A percentile compares a stretch with the other conserved stretches of the same genome.
Evolutionary conservation across 2,888 invertebrate genomes (phyloP).

Genomic region (Agrotis exclamationis): DNA sequence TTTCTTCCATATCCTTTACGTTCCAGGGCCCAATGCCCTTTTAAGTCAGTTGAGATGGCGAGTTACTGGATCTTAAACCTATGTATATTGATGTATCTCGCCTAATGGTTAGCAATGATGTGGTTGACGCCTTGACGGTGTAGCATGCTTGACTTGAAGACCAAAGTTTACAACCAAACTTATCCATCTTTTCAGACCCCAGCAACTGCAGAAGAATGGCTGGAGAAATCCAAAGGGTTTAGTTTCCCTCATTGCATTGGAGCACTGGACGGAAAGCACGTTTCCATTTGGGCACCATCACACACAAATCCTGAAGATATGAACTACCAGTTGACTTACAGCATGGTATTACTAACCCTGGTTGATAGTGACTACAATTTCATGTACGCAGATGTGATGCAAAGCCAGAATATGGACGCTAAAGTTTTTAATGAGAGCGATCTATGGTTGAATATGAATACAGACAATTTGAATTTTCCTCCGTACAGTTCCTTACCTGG

Average conservation of each 20-base stretch:
- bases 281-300: conserved; percentile 35
- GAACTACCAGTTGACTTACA: conserved; percentile 44
- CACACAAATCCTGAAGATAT: conserved; percentile 39
- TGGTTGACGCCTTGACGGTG: too few species aligned
- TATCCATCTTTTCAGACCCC: conserved; percentile 38
- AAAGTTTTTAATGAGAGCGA: conserved; percentile 42
- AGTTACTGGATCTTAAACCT: too few species aligned
- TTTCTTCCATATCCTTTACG: too few species aligned
- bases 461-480: conserved; percentile 37
- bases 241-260: conserved; percentile 48
- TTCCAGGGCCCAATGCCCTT: too few species aligned
- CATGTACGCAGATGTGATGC: conserved; percentile 38
- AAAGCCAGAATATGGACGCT: conserved; percentile 36
- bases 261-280: conserved; percentile 47
- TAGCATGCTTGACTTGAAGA: too few species aligned
- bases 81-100: too few species aligned
- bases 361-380: conserved; percentile 31
- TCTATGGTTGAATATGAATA: conserved; percentile 44
- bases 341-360: conserved; percentile 36
- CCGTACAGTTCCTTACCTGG: not conserved
- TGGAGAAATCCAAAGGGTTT: conserved; percentile 30
- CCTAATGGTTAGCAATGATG: too few species aligned
- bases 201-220: conserved; percentile 38
- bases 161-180: not conserved
- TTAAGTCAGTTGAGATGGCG: too few species aligned